Evolutionary conservation across 1,140 invertebrate species (phyloP).

Genomic region (Apis laboriosa): DNA sequence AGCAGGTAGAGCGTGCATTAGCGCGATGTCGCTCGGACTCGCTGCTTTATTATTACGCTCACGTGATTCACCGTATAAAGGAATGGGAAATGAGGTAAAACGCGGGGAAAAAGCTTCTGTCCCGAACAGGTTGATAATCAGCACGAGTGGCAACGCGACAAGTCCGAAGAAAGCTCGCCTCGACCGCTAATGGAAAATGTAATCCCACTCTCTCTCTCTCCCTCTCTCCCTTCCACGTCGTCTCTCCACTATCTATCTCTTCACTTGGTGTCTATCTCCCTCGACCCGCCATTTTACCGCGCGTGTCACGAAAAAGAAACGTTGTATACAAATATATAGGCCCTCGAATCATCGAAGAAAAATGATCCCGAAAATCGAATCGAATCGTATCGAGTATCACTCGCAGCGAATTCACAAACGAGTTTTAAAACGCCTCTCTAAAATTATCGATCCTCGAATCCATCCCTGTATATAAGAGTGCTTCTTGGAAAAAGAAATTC

Average conservation of each 20-base stretch:
- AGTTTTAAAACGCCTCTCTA: background rate
- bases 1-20: slow-evolving; percentile 13
- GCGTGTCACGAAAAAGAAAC: slow-evolving; percentile 14
- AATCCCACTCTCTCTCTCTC: slow-evolving; percentile 55
- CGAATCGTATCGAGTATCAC: background rate
- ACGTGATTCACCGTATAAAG: slow-evolving; percentile 43
- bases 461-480: too few species aligned
- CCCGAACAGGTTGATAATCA: slow-evolving; percentile 65
- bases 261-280: background rate
- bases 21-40: slow-evolving; percentile 9
- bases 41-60: slow-evolving; percentile 47
- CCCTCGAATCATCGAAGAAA: slow-evolving; percentile 1
- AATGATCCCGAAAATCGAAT: background rate
- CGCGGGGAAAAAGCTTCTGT: slow-evolving; percentile 44
- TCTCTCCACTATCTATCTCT: background rate
- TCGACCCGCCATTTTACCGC: slow-evolving; percentile 26
- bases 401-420: background rate
- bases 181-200: slow-evolving; percentile 66
- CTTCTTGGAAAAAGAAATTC: too few species aligned
- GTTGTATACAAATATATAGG: background rate
- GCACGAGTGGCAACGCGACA: slow-evolving; percentile 59
- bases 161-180: slow-evolving; percentile 59
- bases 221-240: background rate
- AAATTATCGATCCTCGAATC: too few species aligned
- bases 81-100: slow-evolving; percentile 61